Percentiles rank a stretch among this genome's conserved stretches.
Evolutionary conservation across 2,797 vertebrate species (phyloP).

Genomic region (Carduelis carduelis): DNA sequence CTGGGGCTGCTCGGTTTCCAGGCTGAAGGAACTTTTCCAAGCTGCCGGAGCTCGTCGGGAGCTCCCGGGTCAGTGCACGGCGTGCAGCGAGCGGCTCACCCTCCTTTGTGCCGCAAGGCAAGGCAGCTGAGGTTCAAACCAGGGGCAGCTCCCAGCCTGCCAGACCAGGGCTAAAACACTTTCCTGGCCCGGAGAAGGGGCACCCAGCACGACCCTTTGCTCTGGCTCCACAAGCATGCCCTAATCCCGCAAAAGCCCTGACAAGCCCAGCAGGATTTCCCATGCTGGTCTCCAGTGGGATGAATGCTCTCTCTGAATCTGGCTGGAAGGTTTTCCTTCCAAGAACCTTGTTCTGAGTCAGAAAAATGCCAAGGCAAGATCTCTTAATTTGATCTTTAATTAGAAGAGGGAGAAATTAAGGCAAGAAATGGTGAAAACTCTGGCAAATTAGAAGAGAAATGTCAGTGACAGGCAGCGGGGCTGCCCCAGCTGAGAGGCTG

Average conservation of each 20-base stretch:
- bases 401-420: neutral
- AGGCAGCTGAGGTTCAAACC: neutral
- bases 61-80: neutral
- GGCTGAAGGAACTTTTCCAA: neutral
- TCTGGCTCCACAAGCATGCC: neutral
- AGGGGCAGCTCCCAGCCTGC: neutral
- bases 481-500: neutral
- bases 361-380: neutral
- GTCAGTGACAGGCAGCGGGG: accelerated
- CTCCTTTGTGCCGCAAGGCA: neutral
- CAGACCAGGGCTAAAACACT: neutral
- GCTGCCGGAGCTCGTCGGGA: conserved; percentile 19
- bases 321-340: neutral
- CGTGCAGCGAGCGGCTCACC: neutral
- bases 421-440: neutral
- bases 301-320: neutral
- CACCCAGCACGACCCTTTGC: neutral
- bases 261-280: neutral
- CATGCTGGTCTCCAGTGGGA: neutral
- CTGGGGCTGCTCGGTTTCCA: neutral
- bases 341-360: neutral
- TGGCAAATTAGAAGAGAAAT: neutral
- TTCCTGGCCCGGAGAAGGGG: neutral
- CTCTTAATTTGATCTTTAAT: neutral
- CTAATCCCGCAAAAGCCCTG: neutral